These are phyloP conservation scores for Drosophila macrothrix DNA, from an alignment of 2,888 invertebrate genomes.

Conservation along the genomic window DNA sequence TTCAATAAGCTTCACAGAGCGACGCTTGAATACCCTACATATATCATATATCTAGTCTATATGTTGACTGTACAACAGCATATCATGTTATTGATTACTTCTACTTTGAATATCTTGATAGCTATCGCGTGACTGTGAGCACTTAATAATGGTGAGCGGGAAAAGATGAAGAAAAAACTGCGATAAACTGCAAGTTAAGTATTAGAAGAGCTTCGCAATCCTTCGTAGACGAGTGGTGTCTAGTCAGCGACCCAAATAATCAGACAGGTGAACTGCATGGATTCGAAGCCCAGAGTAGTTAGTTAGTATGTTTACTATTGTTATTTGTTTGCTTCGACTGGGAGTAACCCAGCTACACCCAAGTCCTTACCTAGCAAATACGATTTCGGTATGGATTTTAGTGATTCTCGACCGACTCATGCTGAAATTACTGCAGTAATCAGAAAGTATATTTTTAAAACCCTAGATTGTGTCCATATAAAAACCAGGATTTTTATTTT, in stretches of 20 bases:
- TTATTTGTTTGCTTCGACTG: not conserved
- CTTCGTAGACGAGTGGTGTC: not conserved
- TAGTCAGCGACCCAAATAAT: not conserved
- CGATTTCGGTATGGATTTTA: not conserved
- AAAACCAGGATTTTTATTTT: not conserved
- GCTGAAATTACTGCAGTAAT: not conserved
- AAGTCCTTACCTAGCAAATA: not conserved
- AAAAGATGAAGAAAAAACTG: not conserved
- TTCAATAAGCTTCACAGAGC: not conserved
- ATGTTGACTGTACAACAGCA: not conserved
- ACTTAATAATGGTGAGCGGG: conserved; percentile 1
- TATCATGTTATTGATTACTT: conserved; percentile 15
- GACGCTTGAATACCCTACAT: conserved; percentile 32
- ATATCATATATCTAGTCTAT: not conserved
- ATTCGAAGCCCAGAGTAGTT: not conserved
- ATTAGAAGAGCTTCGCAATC: not conserved
- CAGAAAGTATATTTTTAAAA: not conserved
- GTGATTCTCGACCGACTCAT: not conserved
- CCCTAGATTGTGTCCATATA: no score
- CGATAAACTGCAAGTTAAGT: not conserved
- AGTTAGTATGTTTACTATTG: not conserved
- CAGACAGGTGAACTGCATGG: not conserved
- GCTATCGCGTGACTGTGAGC: conserved; percentile 18
- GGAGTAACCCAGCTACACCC: not conserved
- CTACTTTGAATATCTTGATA: not conserved